These are phyloP conservation scores for Lanius collurio DNA, from an alignment of 2,113 vertebrate species.

Conservation along the genomic window DNA sequence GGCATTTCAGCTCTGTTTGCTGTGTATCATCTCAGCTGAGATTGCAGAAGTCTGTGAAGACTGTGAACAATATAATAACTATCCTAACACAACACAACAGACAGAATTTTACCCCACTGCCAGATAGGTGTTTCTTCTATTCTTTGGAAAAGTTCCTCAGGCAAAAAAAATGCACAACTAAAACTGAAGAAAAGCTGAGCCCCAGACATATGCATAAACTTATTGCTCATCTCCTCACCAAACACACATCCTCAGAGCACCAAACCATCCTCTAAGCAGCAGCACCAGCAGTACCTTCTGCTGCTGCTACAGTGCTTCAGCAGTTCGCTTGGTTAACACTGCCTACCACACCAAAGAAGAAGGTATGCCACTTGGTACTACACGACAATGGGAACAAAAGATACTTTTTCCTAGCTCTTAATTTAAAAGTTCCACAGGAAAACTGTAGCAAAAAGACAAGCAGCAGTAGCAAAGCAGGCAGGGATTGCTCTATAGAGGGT, in stretches of 20 bases:
- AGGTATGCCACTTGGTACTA: neutral
- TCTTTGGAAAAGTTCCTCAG: neutral
- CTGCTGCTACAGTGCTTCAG: neutral
- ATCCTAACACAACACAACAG: neutral
- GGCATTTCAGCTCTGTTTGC: neutral
- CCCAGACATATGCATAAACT: rapidly evolving
- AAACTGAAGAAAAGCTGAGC: neutral
- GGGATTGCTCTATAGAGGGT: neutral
- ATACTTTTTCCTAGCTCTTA: neutral
- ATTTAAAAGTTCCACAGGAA: neutral
- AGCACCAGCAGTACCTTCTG: neutral
- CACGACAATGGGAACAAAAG: neutral
- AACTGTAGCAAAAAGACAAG: neutral
- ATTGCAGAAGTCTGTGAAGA: neutral
- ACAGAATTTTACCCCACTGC: neutral
- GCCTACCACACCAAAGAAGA: neutral
- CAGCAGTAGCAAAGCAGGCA: neutral
- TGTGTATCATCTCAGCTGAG: neutral
- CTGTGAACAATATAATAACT: neutral
- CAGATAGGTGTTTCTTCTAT: neutral
- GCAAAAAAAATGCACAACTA: neutral
- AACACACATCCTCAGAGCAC: neutral
- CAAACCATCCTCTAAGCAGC: neutral
- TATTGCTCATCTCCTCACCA: neutral
- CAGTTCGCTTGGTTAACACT: neutral